Evolutionary conservation across 2,113 vertebrate species (phyloP), one percentile per base, ranked within the genome.

Genomic region (Machaerirhynchus nigripectus): DNA sequence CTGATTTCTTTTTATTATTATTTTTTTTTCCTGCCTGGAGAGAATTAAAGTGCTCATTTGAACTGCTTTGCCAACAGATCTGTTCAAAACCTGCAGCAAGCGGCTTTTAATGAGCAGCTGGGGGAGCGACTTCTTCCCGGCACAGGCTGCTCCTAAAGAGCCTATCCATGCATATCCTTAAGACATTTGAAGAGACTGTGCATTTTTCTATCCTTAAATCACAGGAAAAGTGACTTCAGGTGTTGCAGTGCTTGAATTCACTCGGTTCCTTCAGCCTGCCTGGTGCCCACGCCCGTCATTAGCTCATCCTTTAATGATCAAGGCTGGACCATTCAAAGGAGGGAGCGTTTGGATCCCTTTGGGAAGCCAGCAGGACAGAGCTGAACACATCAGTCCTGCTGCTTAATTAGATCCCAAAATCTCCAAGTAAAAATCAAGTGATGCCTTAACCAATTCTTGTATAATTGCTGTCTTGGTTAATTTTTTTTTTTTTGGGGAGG

Each of bases 61-160:
- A 95, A 67, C 93, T 60, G 83, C 86, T 90, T 90, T 96, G 95
- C 95, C 89, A 92, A 93, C 89, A 90, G 86, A 93, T 88, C 90
- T 4, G 71, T 52, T 90, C 90, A 84, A 84, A 96, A 95, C 93
- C 93, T 90, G 64, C 80, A 95, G 93, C 90, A 89, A 95, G 89
- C 7, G 13, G 80, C 52, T 92, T 95, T 96, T 96, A 97, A 97
- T 97, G 96, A 97, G 96, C 94, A 95, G 94, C 95, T 95, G 90
- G 86, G 95, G 95, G 96, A 96, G 86, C 73, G 71, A 50, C 83
- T 92, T 14, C 86, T 95, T 77, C 93, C 80, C 61, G 64, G 94
- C 80, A 35, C 83, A 80, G 68, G 64, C 93, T 17, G 94, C 88
- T 95, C 90, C 85, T 93, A 1, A 56, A 79, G 88, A 85, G 75